A percentile compares a stretch with the other conserved stretches of the same genome.
phyloP scores from a whole-genome alignment of 2,797 vertebrate genomes.

The Ctenosaura bakeri region DNA sequence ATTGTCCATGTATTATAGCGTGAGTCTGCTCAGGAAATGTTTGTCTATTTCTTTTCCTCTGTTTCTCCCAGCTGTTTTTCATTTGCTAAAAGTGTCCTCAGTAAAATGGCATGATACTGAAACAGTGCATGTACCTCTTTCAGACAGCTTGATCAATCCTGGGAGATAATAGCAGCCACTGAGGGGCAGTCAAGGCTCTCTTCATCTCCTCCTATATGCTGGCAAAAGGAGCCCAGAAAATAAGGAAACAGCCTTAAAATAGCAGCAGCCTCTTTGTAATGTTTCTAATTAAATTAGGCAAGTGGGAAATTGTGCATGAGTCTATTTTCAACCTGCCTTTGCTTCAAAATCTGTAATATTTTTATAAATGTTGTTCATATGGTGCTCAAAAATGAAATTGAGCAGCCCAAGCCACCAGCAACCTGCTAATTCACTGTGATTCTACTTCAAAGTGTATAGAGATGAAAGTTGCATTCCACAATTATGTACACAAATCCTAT shows the following conservation, averaged over 20 bases:
- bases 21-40: background rate
- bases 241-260: background rate
- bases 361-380: conserved; percentile 42
- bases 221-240: background rate
- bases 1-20: background rate
- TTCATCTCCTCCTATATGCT: background rate
- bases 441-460: conserved; percentile 51
- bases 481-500: background rate
- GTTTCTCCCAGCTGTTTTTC: background rate
- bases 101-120: background rate
- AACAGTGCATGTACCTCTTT: background rate
- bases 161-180: background rate
- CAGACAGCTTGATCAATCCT: background rate
- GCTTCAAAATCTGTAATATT: conserved; percentile 43
- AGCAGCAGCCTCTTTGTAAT: background rate
- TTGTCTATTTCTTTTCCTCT: background rate
- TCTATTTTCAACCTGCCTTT: conserved; percentile 26
- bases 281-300: background rate
- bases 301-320: background rate
- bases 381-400: conserved; percentile 51
- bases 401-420: conserved; percentile 63
- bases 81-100: background rate
- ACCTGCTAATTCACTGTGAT: conserved; percentile 54
- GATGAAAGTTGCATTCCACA: conserved; percentile 19
- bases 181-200: background rate